Evolutionary conservation across 2,888 invertebrate genomes (phyloP).

Genomic region (Eristalinus sepulchralis): DNA sequence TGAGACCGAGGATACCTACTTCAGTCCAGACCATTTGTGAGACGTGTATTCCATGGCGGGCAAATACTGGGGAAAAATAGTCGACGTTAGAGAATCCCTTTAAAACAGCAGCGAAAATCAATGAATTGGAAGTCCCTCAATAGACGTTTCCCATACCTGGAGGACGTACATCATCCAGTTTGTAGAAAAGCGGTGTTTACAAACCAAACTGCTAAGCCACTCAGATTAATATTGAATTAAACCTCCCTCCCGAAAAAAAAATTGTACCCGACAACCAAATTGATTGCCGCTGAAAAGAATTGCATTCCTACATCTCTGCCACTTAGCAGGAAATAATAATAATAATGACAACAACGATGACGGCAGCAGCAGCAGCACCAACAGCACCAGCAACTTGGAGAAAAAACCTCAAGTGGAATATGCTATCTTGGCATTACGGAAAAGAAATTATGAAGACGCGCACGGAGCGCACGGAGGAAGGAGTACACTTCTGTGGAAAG

Average conservation of each 20-base stretch:
- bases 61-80: neutral
- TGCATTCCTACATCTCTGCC: conserved; percentile 34
- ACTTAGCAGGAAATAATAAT: neutral
- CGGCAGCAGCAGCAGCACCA: neutral
- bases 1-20: neutral
- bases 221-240: neutral
- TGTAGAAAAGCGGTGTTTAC: neutral
- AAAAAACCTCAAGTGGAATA: conserved; percentile 26
- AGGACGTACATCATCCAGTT: neutral
- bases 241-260: neutral
- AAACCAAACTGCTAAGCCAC: neutral
- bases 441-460: conserved; percentile 3
- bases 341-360: conserved; percentile 9
- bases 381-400: neutral
- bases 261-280: conserved; percentile 34
- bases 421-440: conserved; percentile 41
- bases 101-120: neutral
- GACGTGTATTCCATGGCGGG: neutral
- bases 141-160: neutral
- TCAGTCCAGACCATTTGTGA: neutral
- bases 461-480: neutral
- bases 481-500: conserved; percentile 4
- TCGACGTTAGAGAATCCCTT: neutral
- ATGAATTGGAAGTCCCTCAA: neutral
- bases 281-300: conserved; percentile 47